Base-by-base conservation (phyloP, 2,888 invertebrate genomes). In the Acrobasis suavella region DNA sequence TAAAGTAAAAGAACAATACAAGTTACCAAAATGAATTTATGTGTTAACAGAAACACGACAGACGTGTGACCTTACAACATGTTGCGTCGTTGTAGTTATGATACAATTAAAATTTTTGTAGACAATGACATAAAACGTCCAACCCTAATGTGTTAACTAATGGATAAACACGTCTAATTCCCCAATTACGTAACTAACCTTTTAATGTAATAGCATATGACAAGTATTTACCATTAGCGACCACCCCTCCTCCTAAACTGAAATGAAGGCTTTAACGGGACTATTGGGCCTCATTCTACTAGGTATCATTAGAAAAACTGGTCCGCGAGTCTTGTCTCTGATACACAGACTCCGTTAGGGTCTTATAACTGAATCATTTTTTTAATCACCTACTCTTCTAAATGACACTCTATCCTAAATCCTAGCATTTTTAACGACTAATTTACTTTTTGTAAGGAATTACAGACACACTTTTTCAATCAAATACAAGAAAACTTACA, bases 71-170 rank as follows among this genome's bases (percentile, higher is more conserved):
- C 32, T 32, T 32, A 32, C 22, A 22, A 22, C 32, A 32, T 32
- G 42, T 42, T 42, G 42, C 42, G 12, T 42, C 12, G 14, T 7
- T 42, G 42, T 42, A 12, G 12, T 42, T 42, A 42, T 42, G 42
- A 42, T 14, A 32, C 14, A 42, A 42, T 12, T 14, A 42, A 42
- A 2, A 42, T 12, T 42, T 12, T 42, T 10, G 12, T 14, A 14
- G 12, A 42, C n/a, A 6, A 14, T 42, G 56, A 42, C 42, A 42
- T 42, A 42, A 56, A 42, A 59, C 63, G 59, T 14, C 56, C 52
- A 50, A 55, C 54, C 64, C 58, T 58, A 68, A 59, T 50, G 51
- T n/a, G 55, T 56, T 16, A 42, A 14, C 12, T 56, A 56, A 56
- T 52, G 52, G 32, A 50, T 50, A 17, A 50, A 50, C 32, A 42